phyloP scores from a whole-genome alignment of 2,113 vertebrate genomes.

The Lota lota region DNA sequence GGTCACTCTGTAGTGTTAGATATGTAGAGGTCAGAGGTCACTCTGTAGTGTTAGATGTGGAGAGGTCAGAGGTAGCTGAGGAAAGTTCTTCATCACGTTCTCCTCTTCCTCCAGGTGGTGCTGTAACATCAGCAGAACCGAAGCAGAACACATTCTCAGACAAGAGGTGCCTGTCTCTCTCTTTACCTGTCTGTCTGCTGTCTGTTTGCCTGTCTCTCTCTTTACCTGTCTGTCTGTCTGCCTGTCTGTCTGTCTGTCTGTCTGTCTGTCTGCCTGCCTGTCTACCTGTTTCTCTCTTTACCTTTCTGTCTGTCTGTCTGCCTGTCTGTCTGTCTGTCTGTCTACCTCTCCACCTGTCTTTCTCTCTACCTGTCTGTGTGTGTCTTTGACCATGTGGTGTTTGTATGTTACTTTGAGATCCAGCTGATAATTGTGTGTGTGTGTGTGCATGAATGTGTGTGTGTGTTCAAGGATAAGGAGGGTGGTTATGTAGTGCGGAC shows the following conservation, averaged over 20 bases:
- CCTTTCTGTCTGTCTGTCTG: constrained; percentile 1
- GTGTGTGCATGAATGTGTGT: not conserved
- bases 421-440: too few relatives aligned
- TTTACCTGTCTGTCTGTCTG: too few relatives aligned
- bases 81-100: not conserved
- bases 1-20: too few relatives aligned
- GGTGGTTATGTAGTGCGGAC: constrained; percentile 85
- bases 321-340: too few relatives aligned
- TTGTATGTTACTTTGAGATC: too few relatives aligned
- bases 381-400: too few relatives aligned
- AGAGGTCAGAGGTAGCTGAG: not conserved
- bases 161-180: constrained; percentile 74
- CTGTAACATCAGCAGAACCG: constrained; percentile 81
- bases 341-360: too few relatives aligned
- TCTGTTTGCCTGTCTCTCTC: too few relatives aligned
- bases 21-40: too few relatives aligned
- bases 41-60: too few relatives aligned
- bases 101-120: constrained; percentile 77
- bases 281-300: not conserved
- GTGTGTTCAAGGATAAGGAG: constrained; percentile 76
- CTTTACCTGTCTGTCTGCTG: not conserved
- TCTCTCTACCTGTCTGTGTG: too few relatives aligned
- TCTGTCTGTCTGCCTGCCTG: not conserved
- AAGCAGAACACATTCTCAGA: constrained; percentile 81
- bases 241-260: constrained; percentile 29